A percentile compares a stretch with the other conserved stretches of the same genome.
Evolutionary conservation across 2,888 invertebrate species (phyloP).

Genomic region (Bruchidius siliquastri): DNA sequence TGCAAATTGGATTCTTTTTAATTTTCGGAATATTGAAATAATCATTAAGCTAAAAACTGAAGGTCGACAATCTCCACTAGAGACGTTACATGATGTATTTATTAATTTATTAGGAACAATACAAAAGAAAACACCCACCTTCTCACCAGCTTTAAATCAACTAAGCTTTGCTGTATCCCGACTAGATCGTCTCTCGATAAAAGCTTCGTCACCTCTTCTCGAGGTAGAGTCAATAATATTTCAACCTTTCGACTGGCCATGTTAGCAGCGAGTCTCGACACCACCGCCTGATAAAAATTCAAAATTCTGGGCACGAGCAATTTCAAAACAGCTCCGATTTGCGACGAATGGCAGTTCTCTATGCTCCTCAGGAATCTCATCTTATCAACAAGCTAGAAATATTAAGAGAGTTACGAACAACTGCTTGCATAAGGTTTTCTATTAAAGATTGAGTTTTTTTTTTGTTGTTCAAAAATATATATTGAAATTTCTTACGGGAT

Average conservation of each 20-base stretch:
- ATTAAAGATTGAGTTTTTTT: no score
- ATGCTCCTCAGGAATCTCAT: constrained; percentile 65
- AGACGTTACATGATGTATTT: no score
- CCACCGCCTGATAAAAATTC: constrained; percentile 62
- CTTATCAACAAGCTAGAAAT: constrained; percentile 36
- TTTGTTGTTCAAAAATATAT: no score
- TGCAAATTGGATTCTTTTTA: no score
- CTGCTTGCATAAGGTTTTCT: constrained; percentile 51
- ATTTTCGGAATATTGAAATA: no score
- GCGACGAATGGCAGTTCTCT: constrained; percentile 62
- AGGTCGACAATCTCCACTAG: no score
- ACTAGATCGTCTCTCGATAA: constrained; percentile 66
- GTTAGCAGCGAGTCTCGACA: constrained; percentile 65
- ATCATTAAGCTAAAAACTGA: no score
- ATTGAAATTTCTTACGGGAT: constrained; percentile 1
- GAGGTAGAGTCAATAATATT: constrained; percentile 58
- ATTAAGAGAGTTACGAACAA: constrained; percentile 18
- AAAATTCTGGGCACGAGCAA: constrained; percentile 61
- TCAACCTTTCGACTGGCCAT: constrained; percentile 68
- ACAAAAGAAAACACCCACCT: constrained; percentile 49
- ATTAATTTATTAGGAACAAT: no score
- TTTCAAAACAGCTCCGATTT: constrained; percentile 67
- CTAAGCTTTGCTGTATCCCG: constrained; percentile 59
- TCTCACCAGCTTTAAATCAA: constrained; percentile 55
- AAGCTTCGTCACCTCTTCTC: constrained; percentile 59